Conservation (phyloP, 2,797 vertebrate species). For the Sebastes itinus region DNA sequence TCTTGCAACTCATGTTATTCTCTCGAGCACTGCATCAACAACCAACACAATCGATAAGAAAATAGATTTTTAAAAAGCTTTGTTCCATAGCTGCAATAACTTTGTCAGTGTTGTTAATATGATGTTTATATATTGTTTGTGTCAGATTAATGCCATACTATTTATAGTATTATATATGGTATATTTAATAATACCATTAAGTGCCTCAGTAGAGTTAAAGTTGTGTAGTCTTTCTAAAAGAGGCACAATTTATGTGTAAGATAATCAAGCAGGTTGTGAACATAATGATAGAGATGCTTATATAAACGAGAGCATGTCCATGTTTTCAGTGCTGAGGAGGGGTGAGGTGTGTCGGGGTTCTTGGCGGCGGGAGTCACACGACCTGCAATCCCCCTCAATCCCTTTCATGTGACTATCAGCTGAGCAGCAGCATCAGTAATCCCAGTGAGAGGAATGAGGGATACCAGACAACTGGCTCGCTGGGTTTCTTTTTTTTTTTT, state of each 20-base stretch:
- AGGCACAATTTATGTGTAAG: neutral
- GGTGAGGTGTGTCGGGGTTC: constrained; percentile 45
- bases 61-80: neutral
- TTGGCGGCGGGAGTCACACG: constrained; percentile 79
- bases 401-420: constrained; percentile 96
- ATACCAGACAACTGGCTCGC: constrained; percentile 43
- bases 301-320: neutral
- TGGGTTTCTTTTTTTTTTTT: neutral
- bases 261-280: neutral
- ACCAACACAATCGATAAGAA: neutral
- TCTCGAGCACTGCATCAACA: neutral
- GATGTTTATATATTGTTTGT: neutral
- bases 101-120: neutral
- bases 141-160: neutral
- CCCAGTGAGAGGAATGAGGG: constrained; percentile 72
- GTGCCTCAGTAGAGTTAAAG: neutral
- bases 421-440: constrained; percentile 84
- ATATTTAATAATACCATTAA: too few species aligned
- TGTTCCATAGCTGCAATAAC: neutral
- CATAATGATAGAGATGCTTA: neutral
- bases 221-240: neutral
- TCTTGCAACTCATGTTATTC: neutral
- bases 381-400: constrained; percentile 86
- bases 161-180: too few species aligned
- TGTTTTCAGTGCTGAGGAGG: constrained; percentile 14